A percentile compares a stretch with the other conserved stretches of the same genome.
These are phyloP conservation scores for Lanistes nyassanus DNA, from an alignment of 1,140 invertebrate genomes.

Conservation along the genomic window DNA sequence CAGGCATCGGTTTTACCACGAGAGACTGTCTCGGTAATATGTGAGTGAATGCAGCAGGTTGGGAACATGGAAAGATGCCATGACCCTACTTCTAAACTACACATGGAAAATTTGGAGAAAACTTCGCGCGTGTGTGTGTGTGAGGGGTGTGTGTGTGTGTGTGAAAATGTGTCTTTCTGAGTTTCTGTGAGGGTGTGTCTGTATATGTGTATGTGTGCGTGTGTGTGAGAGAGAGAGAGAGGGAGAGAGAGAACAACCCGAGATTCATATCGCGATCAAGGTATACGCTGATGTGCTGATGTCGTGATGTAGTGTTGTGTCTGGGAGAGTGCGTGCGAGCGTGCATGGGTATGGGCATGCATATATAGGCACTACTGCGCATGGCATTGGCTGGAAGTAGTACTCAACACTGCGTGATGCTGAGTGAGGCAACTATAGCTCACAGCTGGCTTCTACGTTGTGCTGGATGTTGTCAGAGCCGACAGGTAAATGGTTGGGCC, in stretches of 20 bases:
- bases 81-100: too few relatives aligned
- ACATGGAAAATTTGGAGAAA: too few relatives aligned
- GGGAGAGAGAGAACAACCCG: neutral
- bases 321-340: conserved; percentile 1
- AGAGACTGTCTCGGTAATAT: too few relatives aligned
- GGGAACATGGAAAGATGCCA: neutral
- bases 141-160: too few relatives aligned
- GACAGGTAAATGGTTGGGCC: neutral
- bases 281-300: neutral
- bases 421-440: too few relatives aligned
- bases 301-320: neutral
- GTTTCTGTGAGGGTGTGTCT: conserved; percentile 13
- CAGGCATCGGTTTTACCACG: too few relatives aligned
- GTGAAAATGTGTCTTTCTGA: conserved; percentile 1
- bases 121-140: too few relatives aligned
- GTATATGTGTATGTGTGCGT: too few relatives aligned
- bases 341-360: conserved; percentile 3
- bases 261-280: neutral
- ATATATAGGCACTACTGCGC: neutral
- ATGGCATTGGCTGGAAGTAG: too few relatives aligned
- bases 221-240: neutral
- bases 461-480: neutral
- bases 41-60: too few relatives aligned
- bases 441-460: too few relatives aligned
- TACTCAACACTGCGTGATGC: too few relatives aligned